Evolutionary conservation across 2,888 invertebrate species (phyloP).

Genomic region (Molorchus minor): DNA sequence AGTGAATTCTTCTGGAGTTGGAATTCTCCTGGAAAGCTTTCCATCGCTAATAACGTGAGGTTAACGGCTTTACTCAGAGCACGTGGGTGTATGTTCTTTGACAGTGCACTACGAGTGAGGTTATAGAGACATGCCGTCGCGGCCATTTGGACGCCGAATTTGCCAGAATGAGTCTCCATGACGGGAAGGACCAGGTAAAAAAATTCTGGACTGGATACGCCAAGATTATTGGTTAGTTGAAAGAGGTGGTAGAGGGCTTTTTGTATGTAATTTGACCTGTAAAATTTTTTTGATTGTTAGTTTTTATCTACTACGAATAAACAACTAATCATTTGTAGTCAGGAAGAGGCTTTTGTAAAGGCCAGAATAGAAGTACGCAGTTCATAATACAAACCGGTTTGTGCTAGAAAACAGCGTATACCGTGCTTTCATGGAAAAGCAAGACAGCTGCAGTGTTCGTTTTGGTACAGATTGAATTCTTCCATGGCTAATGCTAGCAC

Average conservation of each 20-base stretch:
- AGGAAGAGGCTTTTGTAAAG: background rate
- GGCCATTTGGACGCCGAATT: slow-evolving; percentile 76
- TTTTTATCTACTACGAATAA: no score
- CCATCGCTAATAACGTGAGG: slow-evolving; percentile 74
- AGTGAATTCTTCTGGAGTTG: slow-evolving; percentile 78
- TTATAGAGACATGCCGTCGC: slow-evolving; percentile 80
- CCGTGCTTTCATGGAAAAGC: no score
- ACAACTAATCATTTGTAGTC: no score
- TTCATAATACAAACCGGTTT: no score
- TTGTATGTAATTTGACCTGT: slow-evolving; percentile 70
- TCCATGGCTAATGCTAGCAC: no score
- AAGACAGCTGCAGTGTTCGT: no score
- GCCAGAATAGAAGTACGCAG: background rate
- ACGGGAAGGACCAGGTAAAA: slow-evolving; percentile 68
- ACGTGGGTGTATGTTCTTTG: slow-evolving; percentile 71
- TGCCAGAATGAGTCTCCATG: slow-evolving; percentile 63
- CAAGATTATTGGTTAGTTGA: slow-evolving; percentile 61
- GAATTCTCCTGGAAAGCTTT: slow-evolving; percentile 71
- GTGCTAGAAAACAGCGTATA: no score
- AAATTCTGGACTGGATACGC: slow-evolving; percentile 69
- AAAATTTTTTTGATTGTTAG: no score
- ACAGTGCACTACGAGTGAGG: slow-evolving; percentile 72
- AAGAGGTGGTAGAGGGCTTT: slow-evolving; percentile 74
- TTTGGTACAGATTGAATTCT: no score
- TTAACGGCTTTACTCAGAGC: slow-evolving; percentile 71